phyloP scores from a whole-genome alignment of 2,113 vertebrate genomes.

The Stomatorhinus ivindoensis region DNA sequence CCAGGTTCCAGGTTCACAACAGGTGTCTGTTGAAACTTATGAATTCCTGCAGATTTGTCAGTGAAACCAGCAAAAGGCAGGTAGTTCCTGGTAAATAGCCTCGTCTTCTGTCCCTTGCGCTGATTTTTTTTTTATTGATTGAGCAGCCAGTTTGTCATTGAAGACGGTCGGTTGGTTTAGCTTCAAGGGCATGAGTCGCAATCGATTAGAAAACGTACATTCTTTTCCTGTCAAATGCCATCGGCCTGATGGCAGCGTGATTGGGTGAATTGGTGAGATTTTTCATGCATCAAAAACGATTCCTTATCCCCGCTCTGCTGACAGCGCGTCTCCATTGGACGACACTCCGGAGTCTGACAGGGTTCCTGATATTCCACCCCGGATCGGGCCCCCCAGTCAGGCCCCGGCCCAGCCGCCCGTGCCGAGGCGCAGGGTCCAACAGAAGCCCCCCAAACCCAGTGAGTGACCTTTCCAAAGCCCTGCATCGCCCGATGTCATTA shows the following conservation, averaged over 20 bases:
- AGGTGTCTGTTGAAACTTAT: not conserved
- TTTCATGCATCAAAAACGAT: slow-evolving; percentile 9
- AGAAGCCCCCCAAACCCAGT: slow-evolving; percentile 23
- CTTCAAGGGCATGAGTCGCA: not conserved
- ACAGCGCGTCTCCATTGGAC: slow-evolving; percentile 14
- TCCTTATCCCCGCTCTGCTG: not conserved
- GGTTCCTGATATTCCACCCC: slow-evolving; percentile 39
- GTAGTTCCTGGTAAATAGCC: not conserved
- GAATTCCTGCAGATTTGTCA: not conserved
- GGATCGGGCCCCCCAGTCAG: slow-evolving; percentile 24
- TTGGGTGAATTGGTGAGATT: slow-evolving; percentile 31
- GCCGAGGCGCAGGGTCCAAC: slow-evolving; percentile 20
- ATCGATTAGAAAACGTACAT: not conserved
- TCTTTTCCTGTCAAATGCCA: not conserved
- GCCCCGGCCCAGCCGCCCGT: slow-evolving; percentile 11
- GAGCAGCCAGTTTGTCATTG: not conserved
- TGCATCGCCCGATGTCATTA: not conserved
- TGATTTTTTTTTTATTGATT: not conserved
- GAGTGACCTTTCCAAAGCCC: slow-evolving; percentile 17
- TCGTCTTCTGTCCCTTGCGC: not conserved
- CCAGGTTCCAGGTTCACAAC: not conserved
- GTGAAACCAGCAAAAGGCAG: not conserved
- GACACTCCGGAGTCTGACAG: slow-evolving; percentile 27
- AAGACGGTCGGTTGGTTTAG: not conserved
- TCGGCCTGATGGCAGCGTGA: not conserved